A percentile compares a stretch with the other conserved stretches of the same genome.
These are phyloP conservation scores for Cygnus atratus DNA, from an alignment of 2,113 vertebrate species.

Conservation along the genomic window DNA sequence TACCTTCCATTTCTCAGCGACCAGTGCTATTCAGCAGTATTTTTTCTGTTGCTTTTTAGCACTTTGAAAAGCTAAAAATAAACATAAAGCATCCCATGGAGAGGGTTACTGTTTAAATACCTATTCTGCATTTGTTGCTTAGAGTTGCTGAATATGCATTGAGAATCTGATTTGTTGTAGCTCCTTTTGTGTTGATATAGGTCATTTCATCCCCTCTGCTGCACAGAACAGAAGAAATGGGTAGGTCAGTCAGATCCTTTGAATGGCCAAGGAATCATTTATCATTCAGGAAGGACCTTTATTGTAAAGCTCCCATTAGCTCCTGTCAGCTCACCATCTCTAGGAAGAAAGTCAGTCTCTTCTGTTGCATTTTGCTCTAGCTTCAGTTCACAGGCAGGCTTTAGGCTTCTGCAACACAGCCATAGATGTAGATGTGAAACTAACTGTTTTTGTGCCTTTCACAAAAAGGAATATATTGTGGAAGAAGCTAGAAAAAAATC, in stretches of 20 bases:
- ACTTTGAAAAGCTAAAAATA: constrained; percentile 31
- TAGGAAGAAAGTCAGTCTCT: background rate
- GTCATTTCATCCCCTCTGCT: background rate
- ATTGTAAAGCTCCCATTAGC: background rate
- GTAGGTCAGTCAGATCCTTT: background rate
- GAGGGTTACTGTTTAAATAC: constrained; percentile 6
- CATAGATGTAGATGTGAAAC: background rate
- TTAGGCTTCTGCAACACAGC: background rate
- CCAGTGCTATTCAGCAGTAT: background rate
- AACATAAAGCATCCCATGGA: background rate
- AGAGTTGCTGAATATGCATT: constrained; percentile 5
- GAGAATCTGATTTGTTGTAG: background rate
- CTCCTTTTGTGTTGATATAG: constrained; percentile 2
- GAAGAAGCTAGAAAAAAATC: background rate
- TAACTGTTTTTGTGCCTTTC: background rate
- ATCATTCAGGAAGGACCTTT: constrained; percentile 5
- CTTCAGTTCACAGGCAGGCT: background rate
- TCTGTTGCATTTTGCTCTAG: background rate
- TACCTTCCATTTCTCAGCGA: too few species aligned
- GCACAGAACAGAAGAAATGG: background rate
- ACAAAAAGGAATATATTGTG: background rate
- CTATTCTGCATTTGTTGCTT: background rate
- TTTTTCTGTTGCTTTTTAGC: constrained; percentile 5
- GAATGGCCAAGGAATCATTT: background rate
- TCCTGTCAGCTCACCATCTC: background rate